Evolutionary conservation across 2,797 vertebrate genomes (phyloP), one percentile per base, ranked within the genome.

Genomic region (Lagorchestes hirsutus): DNA sequence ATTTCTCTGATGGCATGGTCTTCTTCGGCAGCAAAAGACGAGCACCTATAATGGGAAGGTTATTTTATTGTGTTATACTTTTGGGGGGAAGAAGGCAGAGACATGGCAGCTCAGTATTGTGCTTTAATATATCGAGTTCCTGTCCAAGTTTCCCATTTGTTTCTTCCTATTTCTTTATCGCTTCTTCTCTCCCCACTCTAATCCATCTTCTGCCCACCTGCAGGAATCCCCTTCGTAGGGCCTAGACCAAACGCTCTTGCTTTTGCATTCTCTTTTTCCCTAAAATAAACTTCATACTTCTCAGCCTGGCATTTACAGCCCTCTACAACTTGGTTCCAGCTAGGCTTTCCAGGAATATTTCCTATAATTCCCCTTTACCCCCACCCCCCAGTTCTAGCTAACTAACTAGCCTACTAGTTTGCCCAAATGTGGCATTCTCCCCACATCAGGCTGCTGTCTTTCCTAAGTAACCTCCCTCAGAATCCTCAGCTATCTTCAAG

Each of bases 201-300:
- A 55, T 92, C 57, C n/a, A 95, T n/a, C 82, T 93, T 62, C 6
- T 24, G 28, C 93, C n/a, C 2, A 94, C 1, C 56, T 82, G 0
- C 18, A 82, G 13, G 67, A 82, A 22, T 95, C n/a, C 92, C 52
- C 16, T 62, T 31, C 74, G 87, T 67, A 90, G 58, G 40, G 8
- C 94, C 52, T 22, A 54, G 2, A 82, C n/a, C n/a, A 82, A 22
- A 40, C 67, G 1, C 14, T 67, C 59, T 67, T 67, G 59, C 31
- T 67, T n/a, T 62, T 62, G 29, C 57, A 55, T n/a, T 93, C 92
- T 91, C 95, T 59, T 94, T 96, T 28, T 55, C 31, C 55, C 8
- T 18, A 27, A 92, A 96, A 59, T 55, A 96, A 94, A 55, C 0
- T 22, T 3, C 28, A 8, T 90, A 90, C 55, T 1, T 9, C 46